phyloP scores from a whole-genome alignment of 2,888 invertebrate species.

The Esperia sulphurella region DNA sequence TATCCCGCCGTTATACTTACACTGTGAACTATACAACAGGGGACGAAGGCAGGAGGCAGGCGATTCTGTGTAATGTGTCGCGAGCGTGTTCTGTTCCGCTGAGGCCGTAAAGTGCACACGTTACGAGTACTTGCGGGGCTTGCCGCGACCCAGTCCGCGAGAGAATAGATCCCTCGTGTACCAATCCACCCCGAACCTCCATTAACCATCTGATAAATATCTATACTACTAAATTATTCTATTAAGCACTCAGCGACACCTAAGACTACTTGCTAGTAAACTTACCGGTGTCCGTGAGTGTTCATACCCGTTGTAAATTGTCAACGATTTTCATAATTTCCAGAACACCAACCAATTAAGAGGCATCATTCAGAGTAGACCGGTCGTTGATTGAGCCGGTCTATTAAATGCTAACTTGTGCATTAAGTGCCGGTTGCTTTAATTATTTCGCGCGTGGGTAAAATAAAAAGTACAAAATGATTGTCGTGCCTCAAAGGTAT shows the following conservation, averaged over 20 bases:
- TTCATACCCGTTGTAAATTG: slow-evolving; percentile 31
- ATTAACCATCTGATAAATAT: slow-evolving; percentile 17
- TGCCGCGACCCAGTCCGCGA: neutral
- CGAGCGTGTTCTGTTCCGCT: slow-evolving; percentile 29
- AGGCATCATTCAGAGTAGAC: slow-evolving; percentile 35
- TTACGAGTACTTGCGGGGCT: slow-evolving; percentile 39
- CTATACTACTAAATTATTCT: slow-evolving; percentile 24
- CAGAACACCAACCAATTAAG: slow-evolving; percentile 27
- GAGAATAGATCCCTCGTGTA: slow-evolving; percentile 26
- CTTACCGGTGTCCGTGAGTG: neutral
- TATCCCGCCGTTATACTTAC: neutral
- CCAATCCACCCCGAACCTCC: slow-evolving; percentile 1
- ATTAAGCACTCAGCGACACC: slow-evolving; percentile 15
- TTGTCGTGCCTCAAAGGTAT: slow-evolving; percentile 26
- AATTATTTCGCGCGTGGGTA: slow-evolving; percentile 25
- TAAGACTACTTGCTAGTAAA: neutral
- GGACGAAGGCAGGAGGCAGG: slow-evolving; percentile 7
- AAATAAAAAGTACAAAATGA: slow-evolving; percentile 20
- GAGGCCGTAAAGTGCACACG: slow-evolving; percentile 56
- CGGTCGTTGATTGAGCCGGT: slow-evolving; percentile 50
- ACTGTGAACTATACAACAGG: neutral
- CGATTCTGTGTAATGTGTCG: slow-evolving; percentile 36
- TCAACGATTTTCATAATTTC: slow-evolving; percentile 51
- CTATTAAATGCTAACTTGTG: slow-evolving; percentile 37
- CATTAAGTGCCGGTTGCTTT: slow-evolving; percentile 30